These are phyloP conservation scores for Etheostoma nigrum DNA, from an alignment of 2,797 vertebrate species.

Conservation along the genomic window DNA sequence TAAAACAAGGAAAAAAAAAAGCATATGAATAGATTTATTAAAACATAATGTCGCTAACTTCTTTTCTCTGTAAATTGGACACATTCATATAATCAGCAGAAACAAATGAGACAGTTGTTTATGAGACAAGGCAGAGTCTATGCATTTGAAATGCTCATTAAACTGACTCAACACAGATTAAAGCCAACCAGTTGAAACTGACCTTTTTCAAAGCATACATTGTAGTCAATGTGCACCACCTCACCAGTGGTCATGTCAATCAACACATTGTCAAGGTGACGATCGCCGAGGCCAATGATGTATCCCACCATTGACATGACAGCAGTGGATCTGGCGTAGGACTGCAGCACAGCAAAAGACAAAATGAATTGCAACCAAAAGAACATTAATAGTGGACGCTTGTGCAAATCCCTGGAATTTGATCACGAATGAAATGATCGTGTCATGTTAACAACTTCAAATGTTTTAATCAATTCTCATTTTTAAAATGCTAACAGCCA, in stretches of 20 bases:
- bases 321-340: constrained; percentile 96
- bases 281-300: constrained; percentile 98
- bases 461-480: background rate
- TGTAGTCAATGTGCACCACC: constrained; percentile 99
- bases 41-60: background rate
- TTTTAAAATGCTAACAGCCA: background rate
- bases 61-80: background rate
- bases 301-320: constrained; percentile 99
- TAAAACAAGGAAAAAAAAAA: background rate
- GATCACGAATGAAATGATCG: background rate
- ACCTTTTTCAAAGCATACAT: constrained; percentile 99
- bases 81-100: background rate
- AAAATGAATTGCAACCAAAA: background rate
- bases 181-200: background rate
- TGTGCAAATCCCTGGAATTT: too few species aligned
- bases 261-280: constrained; percentile 98
- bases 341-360: constrained; percentile 77
- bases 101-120: background rate
- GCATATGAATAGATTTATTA: background rate
- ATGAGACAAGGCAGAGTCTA: background rate
- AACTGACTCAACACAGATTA: background rate
- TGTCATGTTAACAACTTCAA: background rate
- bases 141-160: background rate
- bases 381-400: background rate
- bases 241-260: constrained; percentile 99